Conservation (phyloP, 2,888 invertebrate species). For the Lypha dubia region DNA sequence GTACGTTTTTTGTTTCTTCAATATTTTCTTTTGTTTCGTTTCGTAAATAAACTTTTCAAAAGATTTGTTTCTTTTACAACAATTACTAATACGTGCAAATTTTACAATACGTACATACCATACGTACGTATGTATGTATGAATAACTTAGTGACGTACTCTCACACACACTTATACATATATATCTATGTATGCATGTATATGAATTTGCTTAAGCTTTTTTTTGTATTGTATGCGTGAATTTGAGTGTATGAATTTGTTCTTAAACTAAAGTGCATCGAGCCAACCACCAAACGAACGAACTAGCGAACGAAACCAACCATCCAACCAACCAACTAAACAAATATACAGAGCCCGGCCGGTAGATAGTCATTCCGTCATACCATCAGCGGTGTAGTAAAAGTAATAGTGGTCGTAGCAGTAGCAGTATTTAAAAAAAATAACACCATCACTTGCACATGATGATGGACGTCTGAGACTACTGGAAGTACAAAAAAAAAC, state of each 20-base stretch:
- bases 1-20: constrained; percentile 35
- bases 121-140: too few species aligned
- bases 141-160: not conserved
- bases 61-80: constrained; percentile 55
- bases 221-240: constrained; percentile 41
- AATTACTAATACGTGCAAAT: constrained; percentile 39
- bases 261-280: constrained; percentile 56
- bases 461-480: constrained; percentile 55
- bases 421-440: constrained; percentile 38
- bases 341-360: constrained; percentile 45
- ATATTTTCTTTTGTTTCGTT: constrained; percentile 49
- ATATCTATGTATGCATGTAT: not conserved
- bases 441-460: constrained; percentile 56
- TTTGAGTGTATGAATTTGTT: constrained; percentile 43
- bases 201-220: constrained; percentile 28
- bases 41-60: constrained; percentile 63
- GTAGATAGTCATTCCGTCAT: constrained; percentile 42
- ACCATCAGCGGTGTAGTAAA: constrained; percentile 28
- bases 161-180: not conserved
- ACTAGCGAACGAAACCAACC: constrained; percentile 18
- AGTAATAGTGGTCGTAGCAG: constrained; percentile 49
- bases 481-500: constrained; percentile 28
- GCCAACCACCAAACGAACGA: constrained; percentile 28
- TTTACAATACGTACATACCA: not conserved
- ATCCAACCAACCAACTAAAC: constrained; percentile 28